A percentile compares a stretch with the other conserved stretches of the same genome.
Conservation (phyloP, 2,797 vertebrate species). For the Arnoldichthys spilopterus region DNA sequence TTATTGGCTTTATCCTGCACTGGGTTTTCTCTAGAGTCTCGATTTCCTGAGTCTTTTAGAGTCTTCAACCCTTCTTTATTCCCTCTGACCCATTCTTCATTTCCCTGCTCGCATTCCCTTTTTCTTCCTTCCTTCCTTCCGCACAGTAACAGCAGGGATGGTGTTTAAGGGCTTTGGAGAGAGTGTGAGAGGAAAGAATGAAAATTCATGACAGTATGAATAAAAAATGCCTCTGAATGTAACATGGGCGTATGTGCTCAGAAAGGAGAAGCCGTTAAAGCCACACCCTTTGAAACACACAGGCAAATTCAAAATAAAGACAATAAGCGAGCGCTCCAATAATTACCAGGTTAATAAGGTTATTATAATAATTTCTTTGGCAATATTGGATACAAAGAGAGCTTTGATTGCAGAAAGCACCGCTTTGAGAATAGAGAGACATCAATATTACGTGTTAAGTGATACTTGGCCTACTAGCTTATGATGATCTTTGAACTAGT, state of each 20-base stretch:
- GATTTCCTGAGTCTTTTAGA: constrained; percentile 36
- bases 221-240: constrained; percentile 15
- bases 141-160: constrained; percentile 24
- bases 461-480: not conserved
- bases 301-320: not conserved
- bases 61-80: constrained; percentile 12
- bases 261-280: not conserved
- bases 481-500: not conserved
- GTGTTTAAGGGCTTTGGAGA: constrained; percentile 38
- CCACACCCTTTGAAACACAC: not conserved
- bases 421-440: not conserved
- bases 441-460: not conserved
- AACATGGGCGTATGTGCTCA: not conserved
- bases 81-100: constrained; percentile 21
- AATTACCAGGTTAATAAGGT: constrained; percentile 3
- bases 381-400: not conserved
- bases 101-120: not conserved
- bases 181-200: constrained; percentile 30
- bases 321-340: not conserved
- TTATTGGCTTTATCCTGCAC: constrained; percentile 18
- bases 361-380: not conserved
- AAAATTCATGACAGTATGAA: constrained; percentile 23
- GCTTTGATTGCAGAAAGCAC: not conserved
- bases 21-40: not conserved
- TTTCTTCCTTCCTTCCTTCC: not conserved